Evolutionary conservation across 2,113 vertebrate species (phyloP), one percentile per base, ranked within the genome.

Genomic region (Actenoides lindsayi): DNA sequence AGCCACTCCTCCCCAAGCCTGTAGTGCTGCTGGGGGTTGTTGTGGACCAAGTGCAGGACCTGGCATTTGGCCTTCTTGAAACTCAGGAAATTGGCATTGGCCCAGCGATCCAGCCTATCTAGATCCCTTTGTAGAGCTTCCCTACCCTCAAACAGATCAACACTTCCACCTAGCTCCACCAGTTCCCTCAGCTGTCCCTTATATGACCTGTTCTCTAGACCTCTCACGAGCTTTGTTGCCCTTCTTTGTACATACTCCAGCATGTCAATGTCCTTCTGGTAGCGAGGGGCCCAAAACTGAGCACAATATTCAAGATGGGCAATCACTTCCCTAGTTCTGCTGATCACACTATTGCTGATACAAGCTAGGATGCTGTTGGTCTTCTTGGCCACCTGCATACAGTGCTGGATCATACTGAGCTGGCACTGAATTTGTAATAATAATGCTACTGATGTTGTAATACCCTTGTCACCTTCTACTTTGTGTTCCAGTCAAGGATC

Each of bases 221-320:
- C 37, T 13, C 9, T 62, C 46, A 53, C 5, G n/a, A 57, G 10
- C 63, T 44, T 27, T 1, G 0, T 30, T 76, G 4, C 3, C 1
- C 37, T 53, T 53, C 53, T 82, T 1, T 68, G 23, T 28, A 44
- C 12, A 16, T 0, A 0, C 3, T n/a, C 63, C 13, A 48, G n/a
- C 13, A n/a, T 8, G 13, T 41, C 39, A 3, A 5, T 7, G 8
- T 30, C 33, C 1, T 41, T 79, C 28, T 24, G 13, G 15, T 14
- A 24, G 4, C 10, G 46, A 89, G 17, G 6, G 10, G 11, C 14
- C 9, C 46, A 83, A 44, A 75, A 51, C 13, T 33, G 68, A 42
- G 57, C 9, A 30, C 20, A 27, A 13, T 5, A 74, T 11, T 35
- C 5, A 39, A 28, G 18, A 11, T 18, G 6, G 0, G 37, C 0